A percentile compares a stretch with the other conserved stretches of the same genome.
Conservation (phyloP, 1,140 invertebrate species). For the Schlechtendalia chinensis region DNA sequence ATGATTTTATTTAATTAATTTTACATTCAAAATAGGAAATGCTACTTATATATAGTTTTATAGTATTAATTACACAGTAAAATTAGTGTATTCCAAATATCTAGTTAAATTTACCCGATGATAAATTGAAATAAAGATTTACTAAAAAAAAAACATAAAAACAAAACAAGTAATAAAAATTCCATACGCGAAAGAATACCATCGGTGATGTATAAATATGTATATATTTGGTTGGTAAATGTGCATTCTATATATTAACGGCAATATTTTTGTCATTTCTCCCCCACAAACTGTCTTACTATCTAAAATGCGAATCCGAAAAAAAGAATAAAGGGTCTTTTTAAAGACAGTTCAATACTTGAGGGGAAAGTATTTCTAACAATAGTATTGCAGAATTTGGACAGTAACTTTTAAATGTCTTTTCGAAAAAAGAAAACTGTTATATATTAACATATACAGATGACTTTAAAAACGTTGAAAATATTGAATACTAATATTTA, state of each 20-base stretch:
- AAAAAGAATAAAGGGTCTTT: neutral
- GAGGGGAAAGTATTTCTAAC: neutral
- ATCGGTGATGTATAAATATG: neutral
- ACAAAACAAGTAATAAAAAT: neutral
- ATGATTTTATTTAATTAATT: too few species aligned
- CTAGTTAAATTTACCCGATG: too few species aligned
- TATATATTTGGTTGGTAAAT: slow-evolving; percentile 10
- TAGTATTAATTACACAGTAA: too few species aligned
- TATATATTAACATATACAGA: too few species aligned
- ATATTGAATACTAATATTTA: too few species aligned
- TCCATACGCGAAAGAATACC: neutral
- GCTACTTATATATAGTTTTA: too few species aligned
- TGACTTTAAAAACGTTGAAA: too few species aligned
- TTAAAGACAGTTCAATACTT: slow-evolving; percentile 23
- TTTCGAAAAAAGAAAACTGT: neutral
- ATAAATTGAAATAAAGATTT: too few species aligned
- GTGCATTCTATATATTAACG: slow-evolving; percentile 20
- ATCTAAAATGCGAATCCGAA: slow-evolving; percentile 17
- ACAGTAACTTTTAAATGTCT: neutral
- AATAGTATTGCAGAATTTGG: neutral
- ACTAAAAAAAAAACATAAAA: neutral
- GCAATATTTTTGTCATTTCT: slow-evolving; percentile 24
- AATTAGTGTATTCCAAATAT: too few species aligned
- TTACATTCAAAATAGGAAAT: too few species aligned
- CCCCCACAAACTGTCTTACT: neutral